Conservation (phyloP, 2,888 invertebrate species). For the Parascotia fuliginaria region DNA sequence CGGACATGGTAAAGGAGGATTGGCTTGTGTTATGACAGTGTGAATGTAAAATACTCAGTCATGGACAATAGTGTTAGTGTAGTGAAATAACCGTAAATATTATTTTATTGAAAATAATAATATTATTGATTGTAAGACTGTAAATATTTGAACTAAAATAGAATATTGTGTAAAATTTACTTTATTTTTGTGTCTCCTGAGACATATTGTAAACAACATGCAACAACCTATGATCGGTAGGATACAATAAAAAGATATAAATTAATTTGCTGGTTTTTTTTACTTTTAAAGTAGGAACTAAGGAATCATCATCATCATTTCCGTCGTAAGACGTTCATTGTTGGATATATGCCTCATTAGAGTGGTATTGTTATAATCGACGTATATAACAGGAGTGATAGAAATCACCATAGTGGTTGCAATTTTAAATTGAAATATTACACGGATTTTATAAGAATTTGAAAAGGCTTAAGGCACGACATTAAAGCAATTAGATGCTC, state of each 20-base stretch:
- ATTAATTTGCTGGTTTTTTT: conserved; percentile 19
- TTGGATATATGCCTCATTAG: too few species aligned
- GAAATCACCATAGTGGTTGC: too few species aligned
- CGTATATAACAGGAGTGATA: too few species aligned
- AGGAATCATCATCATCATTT: too few species aligned
- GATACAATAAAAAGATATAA: conserved; percentile 24
- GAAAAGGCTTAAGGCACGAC: too few species aligned
- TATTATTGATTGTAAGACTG: conserved; percentile 26
- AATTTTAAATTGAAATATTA: too few species aligned
- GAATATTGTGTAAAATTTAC: conserved; percentile 28
- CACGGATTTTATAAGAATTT: too few species aligned
- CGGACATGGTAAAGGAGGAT: conserved; percentile 95
- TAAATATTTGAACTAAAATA: conserved; percentile 35
- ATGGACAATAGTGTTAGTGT: conserved; percentile 28
- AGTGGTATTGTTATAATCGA: too few species aligned
- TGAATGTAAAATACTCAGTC: conserved; percentile 41
- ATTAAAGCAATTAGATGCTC: too few species aligned
- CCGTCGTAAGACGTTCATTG: too few species aligned
- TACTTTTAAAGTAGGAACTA: too few species aligned
- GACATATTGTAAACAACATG: conserved; percentile 27
- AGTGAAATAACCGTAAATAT: conserved; percentile 23
- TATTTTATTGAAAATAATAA: conserved; percentile 32
- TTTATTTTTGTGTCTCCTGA: conserved; percentile 24
- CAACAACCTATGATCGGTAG: conserved; percentile 23
- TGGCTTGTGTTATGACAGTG: conserved; percentile 88